Conservation (phyloP, 2,113 vertebrate species). For the Thalassarche chlororhynchos region DNA sequence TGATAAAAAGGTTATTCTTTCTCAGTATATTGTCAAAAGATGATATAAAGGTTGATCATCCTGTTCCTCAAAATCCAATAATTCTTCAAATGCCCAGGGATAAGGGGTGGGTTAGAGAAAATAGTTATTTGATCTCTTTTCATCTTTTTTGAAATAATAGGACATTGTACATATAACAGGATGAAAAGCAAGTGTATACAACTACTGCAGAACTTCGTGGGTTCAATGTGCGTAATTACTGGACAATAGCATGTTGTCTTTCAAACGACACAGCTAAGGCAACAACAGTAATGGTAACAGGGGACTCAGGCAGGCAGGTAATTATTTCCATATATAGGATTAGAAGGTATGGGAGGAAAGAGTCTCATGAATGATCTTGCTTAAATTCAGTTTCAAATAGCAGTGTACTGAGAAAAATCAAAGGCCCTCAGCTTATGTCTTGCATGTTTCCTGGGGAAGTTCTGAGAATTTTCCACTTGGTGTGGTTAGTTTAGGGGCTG, state of each 20-base stretch:
- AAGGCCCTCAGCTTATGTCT: not conserved
- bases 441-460: not conserved
- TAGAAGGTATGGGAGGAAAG: not conserved
- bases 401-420: not conserved
- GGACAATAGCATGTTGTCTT: not conserved
- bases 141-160: not conserved
- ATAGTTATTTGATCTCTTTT: not conserved
- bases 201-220: not conserved
- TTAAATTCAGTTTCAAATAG: not conserved
- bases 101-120: not conserved
- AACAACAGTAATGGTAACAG: not conserved
- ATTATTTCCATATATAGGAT: not conserved
- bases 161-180: not conserved
- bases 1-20: not conserved
- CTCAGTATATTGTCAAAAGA: not conserved
- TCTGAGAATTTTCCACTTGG: not conserved
- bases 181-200: not conserved
- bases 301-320: not conserved
- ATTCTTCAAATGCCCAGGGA: not conserved
- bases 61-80: not conserved
- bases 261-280: not conserved
- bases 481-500: not conserved
- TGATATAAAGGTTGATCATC: not conserved
- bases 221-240: not conserved
- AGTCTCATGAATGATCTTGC: not conserved